A percentile compares a stretch with the other conserved stretches of the same genome.
phyloP scores from a whole-genome alignment of 2,888 invertebrate genomes.

The Caenorhabditis sp. region DNA sequence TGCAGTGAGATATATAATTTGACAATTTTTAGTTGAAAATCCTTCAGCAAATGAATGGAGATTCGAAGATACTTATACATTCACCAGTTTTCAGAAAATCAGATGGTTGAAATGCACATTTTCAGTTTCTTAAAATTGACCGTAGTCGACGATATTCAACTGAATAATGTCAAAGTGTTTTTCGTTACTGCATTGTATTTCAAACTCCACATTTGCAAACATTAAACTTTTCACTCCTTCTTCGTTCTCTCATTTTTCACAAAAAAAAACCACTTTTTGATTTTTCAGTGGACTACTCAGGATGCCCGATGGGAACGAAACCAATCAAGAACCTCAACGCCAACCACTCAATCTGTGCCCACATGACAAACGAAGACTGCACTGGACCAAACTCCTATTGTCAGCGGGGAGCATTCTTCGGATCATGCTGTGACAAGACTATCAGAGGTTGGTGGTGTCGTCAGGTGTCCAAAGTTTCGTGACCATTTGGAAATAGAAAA shows the following conservation, averaged over 20 bases:
- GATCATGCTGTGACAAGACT: conserved; percentile 43
- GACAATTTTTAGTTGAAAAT: too few species aligned
- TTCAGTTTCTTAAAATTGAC: too few species aligned
- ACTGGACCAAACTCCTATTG: conserved; percentile 44
- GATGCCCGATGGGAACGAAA: conserved; percentile 32
- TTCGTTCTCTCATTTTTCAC: background rate
- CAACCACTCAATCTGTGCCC: conserved; percentile 13
- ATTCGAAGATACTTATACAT: too few species aligned
- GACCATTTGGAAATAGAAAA: background rate
- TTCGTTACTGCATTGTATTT: too few species aligned
- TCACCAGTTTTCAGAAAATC: too few species aligned
- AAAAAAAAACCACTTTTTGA: background rate
- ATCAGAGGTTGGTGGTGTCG: conserved; percentile 45
- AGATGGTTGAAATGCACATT: too few species aligned
- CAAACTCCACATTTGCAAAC: too few species aligned
- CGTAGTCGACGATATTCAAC: too few species aligned
- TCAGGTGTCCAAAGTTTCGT: conserved; percentile 13
- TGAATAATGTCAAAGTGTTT: too few species aligned
- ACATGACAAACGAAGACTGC: background rate
- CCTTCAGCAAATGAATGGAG: too few species aligned
- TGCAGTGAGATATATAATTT: too few species aligned
- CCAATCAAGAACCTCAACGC: conserved; percentile 20
- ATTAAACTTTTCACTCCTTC: too few species aligned
- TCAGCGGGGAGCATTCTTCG: conserved; percentile 32
- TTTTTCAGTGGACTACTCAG: conserved; percentile 50